phyloP scores from a whole-genome alignment of 2,888 invertebrate species.

The Hypena proboscidalis region DNA sequence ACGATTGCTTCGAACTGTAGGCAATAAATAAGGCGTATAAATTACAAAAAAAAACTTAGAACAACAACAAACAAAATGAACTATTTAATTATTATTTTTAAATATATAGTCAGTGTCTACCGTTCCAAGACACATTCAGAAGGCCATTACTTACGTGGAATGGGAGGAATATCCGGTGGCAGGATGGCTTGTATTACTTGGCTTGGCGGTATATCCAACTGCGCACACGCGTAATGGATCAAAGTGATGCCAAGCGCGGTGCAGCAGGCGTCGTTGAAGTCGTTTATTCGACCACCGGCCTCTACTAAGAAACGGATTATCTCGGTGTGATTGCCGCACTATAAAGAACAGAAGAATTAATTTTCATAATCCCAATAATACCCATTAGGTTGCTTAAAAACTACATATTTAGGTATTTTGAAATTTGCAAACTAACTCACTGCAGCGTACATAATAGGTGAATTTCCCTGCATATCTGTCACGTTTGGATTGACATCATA shows the following conservation, averaged over 20 bases:
- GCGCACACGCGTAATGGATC: conserved; percentile 63
- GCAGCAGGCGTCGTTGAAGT: conserved; percentile 82
- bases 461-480: conserved; percentile 81
- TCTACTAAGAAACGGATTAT: conserved; percentile 73
- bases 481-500: conserved; percentile 75
- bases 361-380: no score
- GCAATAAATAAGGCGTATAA: no score
- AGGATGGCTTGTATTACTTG: conserved; percentile 57
- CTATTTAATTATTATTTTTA: no score
- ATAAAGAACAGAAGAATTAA: no score
- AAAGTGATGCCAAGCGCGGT: conserved; percentile 78
- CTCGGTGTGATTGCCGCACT: conserved; percentile 67
- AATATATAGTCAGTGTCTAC: no score
- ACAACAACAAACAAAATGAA: no score
- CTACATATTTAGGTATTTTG: neutral
- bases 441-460: conserved; percentile 82
- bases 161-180: conserved; percentile 43
- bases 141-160: conserved; percentile 48
- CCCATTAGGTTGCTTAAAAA: no score
- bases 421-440: conserved; percentile 50
- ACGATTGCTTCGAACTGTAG: no score
- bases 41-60: no score
- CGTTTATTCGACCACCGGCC: conserved; percentile 80
- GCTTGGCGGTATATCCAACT: conserved; percentile 49
- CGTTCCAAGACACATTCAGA: no score